A percentile compares a stretch with the other conserved stretches of the same genome.
These are phyloP conservation scores for Acanthococcus lagerstroemiae DNA, from an alignment of 2,888 invertebrate genomes.

Conservation along the genomic window DNA sequence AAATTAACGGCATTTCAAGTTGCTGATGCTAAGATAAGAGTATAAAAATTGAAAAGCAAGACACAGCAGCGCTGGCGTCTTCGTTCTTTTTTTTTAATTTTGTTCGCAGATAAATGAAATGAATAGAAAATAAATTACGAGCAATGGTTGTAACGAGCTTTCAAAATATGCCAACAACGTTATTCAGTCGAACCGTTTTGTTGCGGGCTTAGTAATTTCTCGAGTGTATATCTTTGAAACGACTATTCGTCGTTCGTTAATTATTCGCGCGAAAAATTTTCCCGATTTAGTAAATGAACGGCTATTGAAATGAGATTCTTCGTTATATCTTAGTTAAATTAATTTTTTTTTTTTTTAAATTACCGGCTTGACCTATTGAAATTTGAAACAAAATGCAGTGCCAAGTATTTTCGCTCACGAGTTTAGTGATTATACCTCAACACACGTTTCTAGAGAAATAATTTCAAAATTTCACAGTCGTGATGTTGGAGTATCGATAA, in stretches of 20 bases:
- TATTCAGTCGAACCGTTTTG: not conserved
- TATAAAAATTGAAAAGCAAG: conserved; percentile 18
- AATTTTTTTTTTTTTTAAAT: no score
- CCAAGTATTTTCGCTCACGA: no score
- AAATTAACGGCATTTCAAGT: conserved; percentile 26
- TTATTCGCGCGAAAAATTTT: not conserved
- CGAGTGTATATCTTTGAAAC: not conserved
- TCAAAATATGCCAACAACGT: not conserved
- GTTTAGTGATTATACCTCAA: no score
- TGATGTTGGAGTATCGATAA: no score
- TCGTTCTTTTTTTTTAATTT: not conserved
- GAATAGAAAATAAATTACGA: conserved; percentile 12
- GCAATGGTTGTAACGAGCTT: not conserved
- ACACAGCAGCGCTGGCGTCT: not conserved
- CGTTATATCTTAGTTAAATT: no score
- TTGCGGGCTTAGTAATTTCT: not conserved
- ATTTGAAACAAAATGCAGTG: no score
- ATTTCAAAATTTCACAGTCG: no score
- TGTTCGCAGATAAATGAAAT: not conserved
- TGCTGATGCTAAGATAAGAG: no score
- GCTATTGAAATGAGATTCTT: no score
- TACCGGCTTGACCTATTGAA: no score
- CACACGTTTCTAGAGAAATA: no score
- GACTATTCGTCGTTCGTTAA: not conserved
- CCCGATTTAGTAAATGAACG: no score